Conservation (phyloP, 35 echinoderm and acorn worm species). For the Acanthaster planci region DNA sequence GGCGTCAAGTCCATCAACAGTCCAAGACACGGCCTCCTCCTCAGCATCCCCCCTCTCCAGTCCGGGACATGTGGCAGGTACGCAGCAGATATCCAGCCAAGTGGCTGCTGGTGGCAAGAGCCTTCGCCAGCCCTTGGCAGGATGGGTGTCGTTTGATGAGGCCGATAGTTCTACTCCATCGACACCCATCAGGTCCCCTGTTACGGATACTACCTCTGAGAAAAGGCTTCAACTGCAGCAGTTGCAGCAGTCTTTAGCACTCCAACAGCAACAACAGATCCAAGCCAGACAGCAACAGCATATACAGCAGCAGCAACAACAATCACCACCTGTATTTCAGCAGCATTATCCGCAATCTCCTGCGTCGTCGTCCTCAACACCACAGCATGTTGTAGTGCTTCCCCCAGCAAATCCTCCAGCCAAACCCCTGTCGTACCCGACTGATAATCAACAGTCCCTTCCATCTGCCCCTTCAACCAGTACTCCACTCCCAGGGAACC, state of each 20-base stretch:
- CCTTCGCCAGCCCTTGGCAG: background rate
- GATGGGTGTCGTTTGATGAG: conserved; percentile 6
- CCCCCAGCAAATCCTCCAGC: conserved; percentile 1
- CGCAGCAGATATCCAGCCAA: no score
- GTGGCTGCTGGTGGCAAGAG: no score
- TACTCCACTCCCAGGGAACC: conserved; percentile 61
- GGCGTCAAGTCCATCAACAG: conserved; percentile 20
- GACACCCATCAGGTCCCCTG: background rate
- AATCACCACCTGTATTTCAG: background rate
- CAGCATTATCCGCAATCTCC: conserved; percentile 3
- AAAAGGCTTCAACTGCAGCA: background rate
- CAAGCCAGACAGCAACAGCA: background rate
- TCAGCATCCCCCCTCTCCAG: conserved; percentile 1
- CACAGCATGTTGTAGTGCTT: conserved; percentile 16
- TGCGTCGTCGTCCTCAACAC: conserved; percentile 23
- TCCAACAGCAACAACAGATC: conserved; percentile 2
- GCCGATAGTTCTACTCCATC: conserved; percentile 7
- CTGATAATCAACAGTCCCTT: background rate
- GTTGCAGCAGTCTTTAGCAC: conserved; percentile 18
- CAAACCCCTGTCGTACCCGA: background rate
- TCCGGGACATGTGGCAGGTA: background rate
- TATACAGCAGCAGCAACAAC: conserved; percentile 33
- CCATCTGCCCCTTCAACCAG: background rate
- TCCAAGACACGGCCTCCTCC: background rate
- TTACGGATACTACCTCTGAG: background rate